Evolutionary conservation across 2,888 invertebrate species (phyloP), one percentile per base, ranked within the genome.

Genomic region (Loripinus fragilis): DNA sequence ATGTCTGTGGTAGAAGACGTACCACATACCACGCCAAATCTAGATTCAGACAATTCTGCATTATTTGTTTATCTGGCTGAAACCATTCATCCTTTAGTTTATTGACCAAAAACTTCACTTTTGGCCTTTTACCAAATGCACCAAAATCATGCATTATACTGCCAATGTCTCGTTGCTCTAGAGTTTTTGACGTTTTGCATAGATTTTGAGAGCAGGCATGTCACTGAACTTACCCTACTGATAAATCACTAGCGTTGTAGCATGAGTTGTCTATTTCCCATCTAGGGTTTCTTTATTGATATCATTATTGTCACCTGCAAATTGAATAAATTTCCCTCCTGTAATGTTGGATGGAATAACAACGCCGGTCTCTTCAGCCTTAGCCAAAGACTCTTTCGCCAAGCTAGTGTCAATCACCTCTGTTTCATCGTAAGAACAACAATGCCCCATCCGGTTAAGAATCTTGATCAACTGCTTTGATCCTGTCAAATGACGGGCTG

Each of bases 401-500:
- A 55, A 28, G n/a, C 38, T 41, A 23, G 35, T 65, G 65, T 65
- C 35, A 17, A 65, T 65, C 35, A 33, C 35, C 65, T 65, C n/a
- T 12, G 41, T 41, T n/a, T 20, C 41, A 10, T 65, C 65, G 41
- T 65, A 33, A 2, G 65, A 65, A 23, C 38, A 65, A 23, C 65
- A 65, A 33, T 65, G 65, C 2, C 65, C 65, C 65, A 65, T 65
- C 35, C 65, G 10, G 28, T 35, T 65, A n/a, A 33, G 41, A 7
- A 65, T 65, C 20, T 3, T 65, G 8, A 65, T 65, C 65, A 65
- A 17, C 35, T 65, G 65, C 35, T 65, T 65, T 65, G 35, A 65
- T 15, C 65, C 65, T n/a, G 65, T 35, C 65, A 65, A 20, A 41
- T 65, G 65, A 20, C 65, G 10, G 5, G 35, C 38, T 12, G 65